A percentile compares a stretch with the other conserved stretches of the same genome.
phyloP scores from a whole-genome alignment of 2,888 invertebrate species.

The Apodemia zela region DNA sequence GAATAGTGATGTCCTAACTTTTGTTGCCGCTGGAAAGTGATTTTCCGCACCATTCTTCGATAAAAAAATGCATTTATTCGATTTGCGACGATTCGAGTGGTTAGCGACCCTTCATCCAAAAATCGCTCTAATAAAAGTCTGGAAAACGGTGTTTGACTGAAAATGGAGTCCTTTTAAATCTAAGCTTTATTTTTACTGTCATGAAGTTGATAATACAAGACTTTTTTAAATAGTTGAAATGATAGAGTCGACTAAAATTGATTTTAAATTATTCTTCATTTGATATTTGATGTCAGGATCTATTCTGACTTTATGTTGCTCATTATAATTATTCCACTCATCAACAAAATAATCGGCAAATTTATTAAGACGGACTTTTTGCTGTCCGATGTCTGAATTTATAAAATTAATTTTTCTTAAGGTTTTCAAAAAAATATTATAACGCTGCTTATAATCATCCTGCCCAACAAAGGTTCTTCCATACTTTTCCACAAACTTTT shows the following conservation, averaged over 20 bases:
- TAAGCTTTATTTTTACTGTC: too few relatives aligned
- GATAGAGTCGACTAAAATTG: constrained; percentile 29
- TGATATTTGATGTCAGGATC: constrained; percentile 41
- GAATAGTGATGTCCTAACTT: too few relatives aligned
- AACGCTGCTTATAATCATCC: constrained; percentile 45
- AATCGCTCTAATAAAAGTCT: too few relatives aligned
- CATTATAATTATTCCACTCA: constrained; percentile 33
- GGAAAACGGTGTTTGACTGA: too few relatives aligned
- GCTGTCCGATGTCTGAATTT: constrained; percentile 38
- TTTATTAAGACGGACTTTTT: constrained; percentile 46
- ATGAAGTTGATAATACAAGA: too few relatives aligned
- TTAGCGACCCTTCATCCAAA: too few relatives aligned
- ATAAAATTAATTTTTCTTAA: constrained; percentile 46
- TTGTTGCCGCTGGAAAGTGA: too few relatives aligned
- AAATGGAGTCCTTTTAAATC: too few relatives aligned
- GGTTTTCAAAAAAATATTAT: constrained; percentile 46
- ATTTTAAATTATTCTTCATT: constrained; percentile 16
- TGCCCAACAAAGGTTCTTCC: constrained; percentile 40
- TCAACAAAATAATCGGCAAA: constrained; percentile 47
- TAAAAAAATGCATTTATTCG: too few relatives aligned
- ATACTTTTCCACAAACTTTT: constrained; percentile 34
- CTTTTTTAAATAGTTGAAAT: background rate
- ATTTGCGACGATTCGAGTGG: too few relatives aligned
- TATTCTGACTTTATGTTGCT: constrained; percentile 29
- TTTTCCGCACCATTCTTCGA: too few relatives aligned